Conservation (phyloP, 37 sponge, comb jelly and placozoan genomes). For the Theonella swinhoei region DNA sequence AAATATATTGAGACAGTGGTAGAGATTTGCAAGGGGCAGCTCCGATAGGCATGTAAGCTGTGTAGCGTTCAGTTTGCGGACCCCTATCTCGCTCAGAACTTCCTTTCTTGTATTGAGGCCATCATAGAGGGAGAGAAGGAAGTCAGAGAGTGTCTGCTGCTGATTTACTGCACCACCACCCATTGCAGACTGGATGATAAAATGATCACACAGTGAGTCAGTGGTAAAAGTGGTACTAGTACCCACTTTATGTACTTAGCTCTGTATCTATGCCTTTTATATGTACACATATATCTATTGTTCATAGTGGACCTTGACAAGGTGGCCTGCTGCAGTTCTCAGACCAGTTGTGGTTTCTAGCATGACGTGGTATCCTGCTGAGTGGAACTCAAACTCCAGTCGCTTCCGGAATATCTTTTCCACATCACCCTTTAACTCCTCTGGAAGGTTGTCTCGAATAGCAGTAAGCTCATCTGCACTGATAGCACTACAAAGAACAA, state of each 20-base stretch:
- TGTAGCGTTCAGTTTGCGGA: not conserved
- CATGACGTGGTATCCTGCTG: constrained; percentile 58
- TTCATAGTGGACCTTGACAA: constrained; percentile 40
- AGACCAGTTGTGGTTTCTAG: constrained; percentile 66
- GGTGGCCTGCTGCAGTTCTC: constrained; percentile 65
- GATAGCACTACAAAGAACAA: constrained; percentile 16
- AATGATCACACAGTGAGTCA: not conserved
- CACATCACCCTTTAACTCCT: constrained; percentile 21
- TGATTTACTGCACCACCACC: not conserved
- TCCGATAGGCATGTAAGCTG: constrained; percentile 30
- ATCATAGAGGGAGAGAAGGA: constrained; percentile 33
- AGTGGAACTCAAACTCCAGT: constrained; percentile 82
- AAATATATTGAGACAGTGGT: constrained; percentile 50
- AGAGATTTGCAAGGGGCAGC: constrained; percentile 23
- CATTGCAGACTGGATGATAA: not conserved
- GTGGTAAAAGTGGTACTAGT: no score
- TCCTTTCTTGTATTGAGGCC: not conserved
- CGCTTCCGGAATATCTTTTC: constrained; percentile 32
- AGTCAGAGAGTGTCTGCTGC: constrained; percentile 22
- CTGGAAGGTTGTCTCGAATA: constrained; percentile 31
- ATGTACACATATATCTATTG: not conserved
- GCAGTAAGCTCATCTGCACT: constrained; percentile 24
- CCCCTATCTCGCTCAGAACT: constrained; percentile 30
- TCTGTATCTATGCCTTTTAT: not conserved
- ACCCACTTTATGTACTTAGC: not conserved